These are phyloP conservation scores for Pandemis cinnamomeana DNA, from an alignment of 2,888 invertebrate genomes.

Conservation along the genomic window DNA sequence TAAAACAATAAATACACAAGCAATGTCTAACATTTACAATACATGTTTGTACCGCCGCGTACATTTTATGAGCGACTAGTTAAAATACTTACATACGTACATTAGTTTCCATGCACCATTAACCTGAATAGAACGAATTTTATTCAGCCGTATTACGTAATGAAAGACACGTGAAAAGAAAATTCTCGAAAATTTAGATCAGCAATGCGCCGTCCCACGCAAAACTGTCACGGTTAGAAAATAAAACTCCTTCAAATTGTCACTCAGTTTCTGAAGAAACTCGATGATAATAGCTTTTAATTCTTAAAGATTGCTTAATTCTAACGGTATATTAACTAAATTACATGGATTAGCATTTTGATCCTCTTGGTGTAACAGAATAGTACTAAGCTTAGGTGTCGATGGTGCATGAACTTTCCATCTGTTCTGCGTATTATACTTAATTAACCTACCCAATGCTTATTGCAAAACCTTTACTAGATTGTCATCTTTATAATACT, in stretches of 20 bases:
- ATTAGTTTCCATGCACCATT: background rate
- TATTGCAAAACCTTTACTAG: too few relatives aligned
- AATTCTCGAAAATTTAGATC: slow-evolving; percentile 6
- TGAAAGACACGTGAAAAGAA: background rate
- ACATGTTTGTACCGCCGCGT: background rate
- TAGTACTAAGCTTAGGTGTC: too few relatives aligned
- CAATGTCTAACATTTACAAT: slow-evolving; percentile 7
- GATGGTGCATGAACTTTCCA: too few relatives aligned
- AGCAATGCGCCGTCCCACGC: slow-evolving; percentile 9
- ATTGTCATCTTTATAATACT: too few relatives aligned
- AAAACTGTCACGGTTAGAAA: background rate
- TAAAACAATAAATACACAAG: background rate
- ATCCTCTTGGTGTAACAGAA: too few relatives aligned
- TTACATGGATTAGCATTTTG: background rate
- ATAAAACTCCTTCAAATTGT: background rate
- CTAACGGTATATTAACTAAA: background rate
- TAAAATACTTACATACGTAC: background rate
- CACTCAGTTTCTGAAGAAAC: slow-evolving; percentile 2
- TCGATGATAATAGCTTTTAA: background rate
- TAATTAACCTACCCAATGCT: too few relatives aligned
- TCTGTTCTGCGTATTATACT: too few relatives aligned
- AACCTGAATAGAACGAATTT: background rate
- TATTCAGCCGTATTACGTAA: background rate
- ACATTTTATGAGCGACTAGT: background rate
- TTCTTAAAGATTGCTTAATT: background rate